phyloP scores from a whole-genome alignment of 2,888 invertebrate genomes.

The Nomada hirtipes region DNA sequence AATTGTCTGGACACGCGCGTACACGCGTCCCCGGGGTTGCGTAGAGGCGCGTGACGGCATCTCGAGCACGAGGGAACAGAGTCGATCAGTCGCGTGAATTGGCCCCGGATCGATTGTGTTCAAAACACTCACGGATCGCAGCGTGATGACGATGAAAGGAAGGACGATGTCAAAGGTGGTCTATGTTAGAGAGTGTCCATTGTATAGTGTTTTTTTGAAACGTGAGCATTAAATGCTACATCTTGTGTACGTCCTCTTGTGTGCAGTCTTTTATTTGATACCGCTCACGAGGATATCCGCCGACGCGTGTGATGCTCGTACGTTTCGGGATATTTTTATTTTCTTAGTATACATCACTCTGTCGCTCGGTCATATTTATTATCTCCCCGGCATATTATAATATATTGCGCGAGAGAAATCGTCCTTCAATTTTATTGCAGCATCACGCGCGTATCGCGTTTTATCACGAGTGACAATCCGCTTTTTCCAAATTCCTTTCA shows the following conservation, averaged over 20 bases:
- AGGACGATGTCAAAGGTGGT: constrained; percentile 81
- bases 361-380: background rate
- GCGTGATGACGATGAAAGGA: constrained; percentile 76
- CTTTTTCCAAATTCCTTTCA: constrained; percentile 34
- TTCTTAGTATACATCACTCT: background rate
- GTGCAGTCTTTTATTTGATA: constrained; percentile 70
- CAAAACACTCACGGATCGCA: constrained; percentile 63
- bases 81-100: constrained; percentile 72
- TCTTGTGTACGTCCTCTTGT: constrained; percentile 81
- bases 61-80: constrained; percentile 57
- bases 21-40: constrained; percentile 47
- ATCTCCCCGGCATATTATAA: background rate
- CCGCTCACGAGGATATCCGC: constrained; percentile 54
- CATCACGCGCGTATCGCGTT: constrained; percentile 59
- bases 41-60: constrained; percentile 31
- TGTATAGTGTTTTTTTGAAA: constrained; percentile 84
- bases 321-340: background rate
- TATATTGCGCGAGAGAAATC: constrained; percentile 6
- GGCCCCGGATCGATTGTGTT: constrained; percentile 67
- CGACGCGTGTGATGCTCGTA: constrained; percentile 59
- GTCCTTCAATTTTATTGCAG: constrained; percentile 54
- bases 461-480: constrained; percentile 54
- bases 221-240: constrained; percentile 84
- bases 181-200: constrained; percentile 84
- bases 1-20: constrained; percentile 68